phyloP scores from a whole-genome alignment of 2,113 vertebrate genomes.

The Sinocyclocheilus grahami region DNA sequence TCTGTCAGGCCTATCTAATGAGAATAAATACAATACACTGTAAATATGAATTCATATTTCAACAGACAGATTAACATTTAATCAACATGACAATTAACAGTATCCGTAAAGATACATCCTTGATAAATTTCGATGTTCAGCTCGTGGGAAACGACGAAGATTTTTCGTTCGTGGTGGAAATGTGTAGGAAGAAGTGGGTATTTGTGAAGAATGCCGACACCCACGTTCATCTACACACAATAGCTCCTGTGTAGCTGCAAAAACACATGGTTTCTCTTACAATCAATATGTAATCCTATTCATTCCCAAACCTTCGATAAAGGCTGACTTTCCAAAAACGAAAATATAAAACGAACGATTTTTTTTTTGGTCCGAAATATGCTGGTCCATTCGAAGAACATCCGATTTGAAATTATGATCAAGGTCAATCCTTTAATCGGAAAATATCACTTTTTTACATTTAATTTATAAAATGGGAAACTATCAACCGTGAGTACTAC shows the following conservation, averaged over 20 bases:
- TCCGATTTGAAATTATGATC: conserved; percentile 38
- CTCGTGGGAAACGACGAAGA: conserved; percentile 42
- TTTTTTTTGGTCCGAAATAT: conserved; percentile 25
- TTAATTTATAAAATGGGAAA: conserved; percentile 40
- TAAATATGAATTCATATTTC: neutral
- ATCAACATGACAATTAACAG: neutral
- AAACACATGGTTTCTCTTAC: conserved; percentile 62
- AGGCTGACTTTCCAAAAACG: conserved; percentile 52
- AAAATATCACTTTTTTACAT: conserved; percentile 49
- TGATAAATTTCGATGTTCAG: conserved; percentile 13
- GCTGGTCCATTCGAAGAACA: conserved; percentile 26
- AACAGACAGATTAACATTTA: neutral
- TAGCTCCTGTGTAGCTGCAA: conserved; percentile 69
- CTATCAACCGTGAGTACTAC: conserved; percentile 62
- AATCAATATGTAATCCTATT: conserved; percentile 53
- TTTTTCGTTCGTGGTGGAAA: conserved; percentile 46
- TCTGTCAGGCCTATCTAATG: neutral
- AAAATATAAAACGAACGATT: conserved; percentile 52
- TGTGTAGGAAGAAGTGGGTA: conserved; percentile 66
- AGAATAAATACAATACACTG: conserved; percentile 7
- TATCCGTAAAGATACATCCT: conserved; percentile 15
- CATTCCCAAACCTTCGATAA: conserved; percentile 46
- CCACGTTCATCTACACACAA: conserved; percentile 90
- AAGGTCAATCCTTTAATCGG: conserved; percentile 48
- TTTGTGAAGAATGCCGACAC: conserved; percentile 84